Conservation (phyloP, 2,113 vertebrate species). For the Podarcis muralis region DNA sequence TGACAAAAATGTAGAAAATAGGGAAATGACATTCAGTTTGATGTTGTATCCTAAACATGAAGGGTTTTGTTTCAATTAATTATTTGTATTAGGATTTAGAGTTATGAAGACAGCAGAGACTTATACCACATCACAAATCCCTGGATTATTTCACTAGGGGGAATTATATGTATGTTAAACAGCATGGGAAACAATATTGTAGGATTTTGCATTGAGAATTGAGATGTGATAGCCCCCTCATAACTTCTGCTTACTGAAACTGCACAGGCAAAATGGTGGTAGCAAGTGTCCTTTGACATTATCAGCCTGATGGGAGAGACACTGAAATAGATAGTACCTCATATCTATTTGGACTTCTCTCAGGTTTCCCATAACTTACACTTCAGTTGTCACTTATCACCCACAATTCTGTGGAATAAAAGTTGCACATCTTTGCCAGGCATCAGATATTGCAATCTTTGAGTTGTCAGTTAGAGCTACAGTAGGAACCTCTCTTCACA, state of each 20-base stretch:
- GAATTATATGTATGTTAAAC: not conserved
- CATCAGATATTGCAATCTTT: too few relatives aligned
- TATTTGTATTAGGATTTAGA: not conserved
- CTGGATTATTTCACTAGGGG: not conserved
- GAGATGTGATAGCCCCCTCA: not conserved
- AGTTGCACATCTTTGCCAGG: not conserved
- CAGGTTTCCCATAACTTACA: not conserved
- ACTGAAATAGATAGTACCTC: not conserved
- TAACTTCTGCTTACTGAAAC: not conserved
- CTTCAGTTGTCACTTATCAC: not conserved
- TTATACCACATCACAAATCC: not conserved
- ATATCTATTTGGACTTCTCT: not conserved
- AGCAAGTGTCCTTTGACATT: not conserved
- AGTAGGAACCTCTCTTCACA: not conserved
- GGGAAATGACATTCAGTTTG: not conserved
- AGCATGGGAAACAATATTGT: not conserved
- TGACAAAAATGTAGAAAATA: not conserved
- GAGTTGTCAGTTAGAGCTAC: not conserved
- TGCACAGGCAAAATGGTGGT: not conserved
- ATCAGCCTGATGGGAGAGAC: too few relatives aligned
- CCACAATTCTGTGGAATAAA: not conserved
- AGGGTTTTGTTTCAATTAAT: not conserved
- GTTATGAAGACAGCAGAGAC: not conserved
- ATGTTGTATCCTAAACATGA: accelerated
- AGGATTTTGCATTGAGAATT: not conserved